Evolutionary conservation across 2,797 vertebrate species (phyloP), one percentile per base, ranked within the genome.

Genomic region (Glossophaga mutica): DNA sequence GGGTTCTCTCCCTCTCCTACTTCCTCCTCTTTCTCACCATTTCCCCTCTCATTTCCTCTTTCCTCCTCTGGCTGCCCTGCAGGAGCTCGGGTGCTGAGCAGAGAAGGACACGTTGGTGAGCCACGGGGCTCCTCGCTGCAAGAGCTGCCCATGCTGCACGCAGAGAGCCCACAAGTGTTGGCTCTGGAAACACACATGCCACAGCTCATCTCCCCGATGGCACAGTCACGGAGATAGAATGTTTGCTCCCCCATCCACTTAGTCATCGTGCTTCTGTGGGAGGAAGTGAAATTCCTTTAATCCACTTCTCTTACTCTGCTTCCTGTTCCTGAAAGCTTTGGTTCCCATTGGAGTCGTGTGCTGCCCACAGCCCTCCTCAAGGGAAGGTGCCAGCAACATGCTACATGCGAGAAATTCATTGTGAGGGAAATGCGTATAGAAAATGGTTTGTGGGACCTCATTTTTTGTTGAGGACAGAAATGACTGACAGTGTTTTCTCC

Each of bases 381-480:
- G 81, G 77, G 46, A 39, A 65, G 26, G 34, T 57, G 10, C 52
- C 50, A 12, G 18, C 26, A 32, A 29, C 6, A 21, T 6, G 3
- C 52, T 59, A 16, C 6, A 0, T 15, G 52, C n/a, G 9, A 71
- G 44, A 39, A 50, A 29, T 42, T 78, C 67, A 39, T 14, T 32
- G 21, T 12, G 32, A 68, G 57, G n/a, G 39, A 87, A 59, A 22
- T 32, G 57, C 39, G 42, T 32, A 0, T 7, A 59, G 77, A 78
- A 67, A 57, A 32, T 10, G 1, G 6, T 88, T 68, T 71, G 3
- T 62, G 57, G 65, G 15, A 68, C 9, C 34, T 85, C 34, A 18
- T 55, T 92, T 94, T 74, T 48, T 59, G 29, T 87, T 93, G n/a
- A 73, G 52, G 7, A 92, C 48, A 95, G 50, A 81, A 92, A 83